phyloP scores from a whole-genome alignment of 1,140 invertebrate species.

The Epicauta chinensis region DNA sequence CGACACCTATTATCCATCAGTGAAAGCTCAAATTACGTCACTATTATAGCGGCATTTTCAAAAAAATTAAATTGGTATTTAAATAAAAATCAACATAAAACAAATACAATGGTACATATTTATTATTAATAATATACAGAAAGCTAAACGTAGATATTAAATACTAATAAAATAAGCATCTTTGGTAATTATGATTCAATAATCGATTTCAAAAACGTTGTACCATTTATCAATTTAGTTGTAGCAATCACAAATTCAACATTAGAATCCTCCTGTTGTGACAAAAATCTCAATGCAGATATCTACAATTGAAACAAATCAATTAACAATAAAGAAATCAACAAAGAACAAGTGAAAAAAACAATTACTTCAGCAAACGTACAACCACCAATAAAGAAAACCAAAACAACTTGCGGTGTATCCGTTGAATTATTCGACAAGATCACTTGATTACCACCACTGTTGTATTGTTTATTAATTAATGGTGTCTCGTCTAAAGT shows the following conservation, averaged over 20 bases:
- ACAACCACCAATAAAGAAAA: constrained; percentile 94
- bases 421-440: too few species aligned
- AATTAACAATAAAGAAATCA: constrained; percentile 3
- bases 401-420: constrained; percentile 72
- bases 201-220: constrained; percentile 72
- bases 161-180: too few species aligned
- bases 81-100: too few species aligned
- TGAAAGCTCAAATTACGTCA: too few species aligned
- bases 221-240: constrained; percentile 90
- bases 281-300: constrained; percentile 84
- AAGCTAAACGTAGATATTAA: too few species aligned
- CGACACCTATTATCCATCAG: too few species aligned
- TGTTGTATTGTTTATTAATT: constrained; percentile 24
- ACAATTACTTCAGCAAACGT: constrained; percentile 78
- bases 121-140: too few species aligned
- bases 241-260: constrained; percentile 90
- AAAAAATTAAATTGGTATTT: too few species aligned
- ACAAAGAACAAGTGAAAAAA: background rate
- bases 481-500: constrained; percentile 49
- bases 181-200: constrained; percentile 47
- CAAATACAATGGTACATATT: too few species aligned
- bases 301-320: constrained; percentile 57
- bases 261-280: constrained; percentile 86
- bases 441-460: constrained; percentile 31
- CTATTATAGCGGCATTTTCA: too few species aligned